These are phyloP conservation scores for Geophilus truncorum DNA, from an alignment of 2,888 invertebrate genomes.

Conservation along the genomic window DNA sequence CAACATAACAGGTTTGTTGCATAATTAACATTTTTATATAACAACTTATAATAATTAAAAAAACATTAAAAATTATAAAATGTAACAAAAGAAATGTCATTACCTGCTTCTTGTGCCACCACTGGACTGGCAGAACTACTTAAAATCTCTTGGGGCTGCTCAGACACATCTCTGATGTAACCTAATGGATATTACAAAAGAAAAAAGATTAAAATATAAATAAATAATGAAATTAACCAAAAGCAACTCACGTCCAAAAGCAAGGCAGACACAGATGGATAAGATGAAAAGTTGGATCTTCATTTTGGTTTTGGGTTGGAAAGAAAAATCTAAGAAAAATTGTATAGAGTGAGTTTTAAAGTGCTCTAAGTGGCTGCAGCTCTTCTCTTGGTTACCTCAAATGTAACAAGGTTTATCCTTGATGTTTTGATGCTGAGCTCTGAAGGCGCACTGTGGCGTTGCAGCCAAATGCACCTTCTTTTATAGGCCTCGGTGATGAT, in stretches of 20 bases:
- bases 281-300: not conserved
- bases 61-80: not conserved
- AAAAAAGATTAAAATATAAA: not conserved
- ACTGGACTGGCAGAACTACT: not conserved
- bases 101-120: not conserved
- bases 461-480: not conserved
- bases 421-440: conserved; percentile 15
- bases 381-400: not conserved
- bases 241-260: not conserved
- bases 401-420: not conserved
- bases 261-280: not conserved
- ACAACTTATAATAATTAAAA: too few relatives aligned
- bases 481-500: not conserved
- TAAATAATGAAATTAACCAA: too few relatives aligned
- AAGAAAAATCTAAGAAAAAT: not conserved
- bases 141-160: not conserved
- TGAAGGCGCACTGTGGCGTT: conserved; percentile 5
- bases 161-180: not conserved
- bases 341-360: not conserved
- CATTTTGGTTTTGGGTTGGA: not conserved
- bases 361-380: not conserved
- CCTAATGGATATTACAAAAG: not conserved
- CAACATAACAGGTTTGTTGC: too few relatives aligned
- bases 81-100: not conserved
- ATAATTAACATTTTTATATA: too few relatives aligned